phyloP scores from a whole-genome alignment of 2,888 invertebrate genomes.

The Drosophila seclusa region DNA sequence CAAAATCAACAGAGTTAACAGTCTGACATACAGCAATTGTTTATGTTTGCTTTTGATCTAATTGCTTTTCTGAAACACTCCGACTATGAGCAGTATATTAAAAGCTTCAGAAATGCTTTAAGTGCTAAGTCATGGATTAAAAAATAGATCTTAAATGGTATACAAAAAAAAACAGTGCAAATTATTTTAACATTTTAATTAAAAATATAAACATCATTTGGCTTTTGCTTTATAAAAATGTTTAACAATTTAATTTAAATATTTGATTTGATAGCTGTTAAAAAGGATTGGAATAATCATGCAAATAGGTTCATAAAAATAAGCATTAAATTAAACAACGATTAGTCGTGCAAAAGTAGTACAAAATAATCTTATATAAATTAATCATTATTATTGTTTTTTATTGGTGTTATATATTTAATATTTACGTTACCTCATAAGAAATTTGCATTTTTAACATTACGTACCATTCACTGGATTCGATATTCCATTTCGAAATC shows the following conservation, averaged over 20 bases:
- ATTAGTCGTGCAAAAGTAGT: not conserved
- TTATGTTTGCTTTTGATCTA: slow-evolving; percentile 8
- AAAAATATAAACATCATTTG: not conserved
- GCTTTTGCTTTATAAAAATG: not conserved
- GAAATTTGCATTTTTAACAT: not conserved
- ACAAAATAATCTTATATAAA: not conserved
- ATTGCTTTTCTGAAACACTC: slow-evolving; percentile 3
- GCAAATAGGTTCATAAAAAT: not conserved
- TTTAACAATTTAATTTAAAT: not conserved
- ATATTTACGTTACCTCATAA: not conserved
- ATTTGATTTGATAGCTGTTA: not conserved
- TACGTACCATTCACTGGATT: too few relatives aligned
- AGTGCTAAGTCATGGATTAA: not conserved
- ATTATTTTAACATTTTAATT: not conserved
- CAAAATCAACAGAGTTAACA: slow-evolving; percentile 9
- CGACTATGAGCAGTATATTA: not conserved
- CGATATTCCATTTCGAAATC: not conserved
- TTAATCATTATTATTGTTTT: not conserved
- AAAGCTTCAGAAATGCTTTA: not conserved
- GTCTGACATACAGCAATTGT: slow-evolving; percentile 5
- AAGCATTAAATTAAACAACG: not conserved
- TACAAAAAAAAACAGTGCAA: not conserved
- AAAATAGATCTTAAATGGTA: not conserved
- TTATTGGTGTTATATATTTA: not conserved
- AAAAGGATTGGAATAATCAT: too few relatives aligned